These are phyloP conservation scores for Grapholita molesta DNA, from an alignment of 1,140 invertebrate species.

Conservation along the genomic window DNA sequence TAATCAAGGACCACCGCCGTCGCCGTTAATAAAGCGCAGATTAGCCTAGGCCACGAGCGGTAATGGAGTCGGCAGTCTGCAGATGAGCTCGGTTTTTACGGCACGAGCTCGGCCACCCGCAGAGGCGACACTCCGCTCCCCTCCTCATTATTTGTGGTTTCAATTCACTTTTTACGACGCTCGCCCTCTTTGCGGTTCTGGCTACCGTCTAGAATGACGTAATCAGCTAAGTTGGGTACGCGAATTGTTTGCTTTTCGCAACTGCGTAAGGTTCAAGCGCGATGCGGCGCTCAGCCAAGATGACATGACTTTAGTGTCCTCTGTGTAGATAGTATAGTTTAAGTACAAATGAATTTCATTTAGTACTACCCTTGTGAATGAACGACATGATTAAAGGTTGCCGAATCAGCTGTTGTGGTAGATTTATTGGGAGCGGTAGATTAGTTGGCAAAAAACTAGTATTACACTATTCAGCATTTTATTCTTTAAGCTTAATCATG, in stretches of 20 bases:
- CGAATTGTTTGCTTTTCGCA: constrained; percentile 11
- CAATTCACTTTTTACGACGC: constrained; percentile 72
- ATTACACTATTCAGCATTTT: background rate
- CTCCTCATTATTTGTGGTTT: constrained; percentile 71
- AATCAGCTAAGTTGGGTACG: constrained; percentile 28
- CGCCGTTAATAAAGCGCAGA: constrained; percentile 64
- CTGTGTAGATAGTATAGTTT: background rate
- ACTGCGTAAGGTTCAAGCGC: background rate
- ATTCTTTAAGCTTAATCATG: too few relatives aligned
- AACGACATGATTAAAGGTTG: background rate
- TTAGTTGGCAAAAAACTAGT: background rate
- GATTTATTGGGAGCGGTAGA: background rate
- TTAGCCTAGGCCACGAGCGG: constrained; percentile 58
- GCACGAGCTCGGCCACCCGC: constrained; percentile 72
- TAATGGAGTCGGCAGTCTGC: constrained; percentile 55
- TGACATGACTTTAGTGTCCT: background rate
- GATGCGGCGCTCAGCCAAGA: background rate
- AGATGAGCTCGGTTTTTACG: constrained; percentile 71
- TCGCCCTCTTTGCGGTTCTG: constrained; percentile 49
- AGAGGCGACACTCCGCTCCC: constrained; percentile 46
- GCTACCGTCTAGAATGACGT: constrained; percentile 42
- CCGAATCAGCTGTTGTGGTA: background rate
- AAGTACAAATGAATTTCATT: background rate
- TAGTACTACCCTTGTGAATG: background rate
- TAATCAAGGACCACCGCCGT: constrained; percentile 27